Conservation (phyloP, 2,113 vertebrate species). For the Oncorhynchus clarkii region DNA sequence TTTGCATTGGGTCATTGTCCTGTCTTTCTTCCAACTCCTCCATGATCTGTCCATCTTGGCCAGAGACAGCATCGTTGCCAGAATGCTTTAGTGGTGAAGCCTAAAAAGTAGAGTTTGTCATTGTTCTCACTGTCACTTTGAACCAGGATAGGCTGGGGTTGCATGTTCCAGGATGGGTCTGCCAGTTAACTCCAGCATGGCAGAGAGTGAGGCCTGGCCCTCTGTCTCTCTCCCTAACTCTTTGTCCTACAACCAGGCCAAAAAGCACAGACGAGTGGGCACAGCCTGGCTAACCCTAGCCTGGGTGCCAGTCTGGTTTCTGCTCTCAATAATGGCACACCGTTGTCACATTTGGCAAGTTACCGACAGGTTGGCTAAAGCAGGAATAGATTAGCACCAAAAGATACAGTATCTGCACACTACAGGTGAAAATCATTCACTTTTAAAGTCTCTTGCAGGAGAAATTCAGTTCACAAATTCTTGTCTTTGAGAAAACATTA, state of each 20-base stretch:
- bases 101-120: no score
- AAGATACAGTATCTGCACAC: no score
- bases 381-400: constrained; percentile 47
- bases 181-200: constrained; percentile 12
- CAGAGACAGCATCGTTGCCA: constrained; percentile 46
- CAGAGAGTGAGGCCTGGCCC: constrained; percentile 48
- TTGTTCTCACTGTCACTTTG: no score
- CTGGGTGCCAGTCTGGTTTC: constrained; percentile 60
- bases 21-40: constrained; percentile 56
- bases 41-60: constrained; percentile 47
- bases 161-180: constrained; percentile 42
- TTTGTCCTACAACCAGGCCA: constrained; percentile 62
- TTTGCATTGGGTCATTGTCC: constrained; percentile 33
- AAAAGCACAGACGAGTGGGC: constrained; percentile 64
- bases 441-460: no score
- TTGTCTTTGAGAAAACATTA: no score
- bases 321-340: constrained; percentile 37
- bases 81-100: background rate
- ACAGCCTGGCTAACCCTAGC: constrained; percentile 56
- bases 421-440: no score
- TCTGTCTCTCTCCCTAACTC: constrained; percentile 48
- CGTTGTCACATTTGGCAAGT: constrained; percentile 42
- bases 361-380: constrained; percentile 44
- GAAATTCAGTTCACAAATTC: no score
- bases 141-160: background rate